Conservation (phyloP, 2,113 vertebrate genomes). For the Suricata suricatta region DNA sequence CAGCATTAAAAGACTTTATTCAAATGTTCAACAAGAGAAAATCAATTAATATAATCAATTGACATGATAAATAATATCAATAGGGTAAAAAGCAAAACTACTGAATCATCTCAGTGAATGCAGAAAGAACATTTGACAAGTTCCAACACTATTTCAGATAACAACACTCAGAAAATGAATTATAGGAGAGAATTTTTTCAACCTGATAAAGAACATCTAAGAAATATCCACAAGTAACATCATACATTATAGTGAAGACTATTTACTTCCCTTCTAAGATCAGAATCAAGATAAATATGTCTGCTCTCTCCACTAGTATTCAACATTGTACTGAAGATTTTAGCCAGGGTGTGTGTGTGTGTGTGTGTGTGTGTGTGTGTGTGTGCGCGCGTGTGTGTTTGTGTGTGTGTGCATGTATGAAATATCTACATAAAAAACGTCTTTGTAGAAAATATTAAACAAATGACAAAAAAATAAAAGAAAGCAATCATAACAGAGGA, state of each 20-base stretch:
- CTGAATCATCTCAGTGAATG: neutral
- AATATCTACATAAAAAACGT: neutral
- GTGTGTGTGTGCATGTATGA: no score
- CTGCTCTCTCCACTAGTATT: neutral
- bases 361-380: no score
- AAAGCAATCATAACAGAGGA: neutral
- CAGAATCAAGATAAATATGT: neutral
- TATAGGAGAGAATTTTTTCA: neutral
- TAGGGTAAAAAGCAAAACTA: neutral
- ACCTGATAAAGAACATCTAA: neutral
- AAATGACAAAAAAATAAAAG: neutral
- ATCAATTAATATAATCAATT: neutral
- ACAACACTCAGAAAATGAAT: neutral
- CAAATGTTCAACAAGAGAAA: neutral
- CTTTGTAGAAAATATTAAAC: neutral
- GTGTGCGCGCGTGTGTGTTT: no score
- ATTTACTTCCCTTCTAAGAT: neutral
- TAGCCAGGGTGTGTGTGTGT: no score
- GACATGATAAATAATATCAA: neutral
- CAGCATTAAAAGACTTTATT: neutral
- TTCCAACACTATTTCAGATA: neutral
- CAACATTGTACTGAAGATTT: neutral
- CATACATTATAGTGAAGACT: neutral
- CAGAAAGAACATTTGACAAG: neutral
- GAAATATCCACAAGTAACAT: neutral